Base-by-base conservation (phyloP, 2,888 invertebrate species). In the Drosophila ustulata region DNA sequence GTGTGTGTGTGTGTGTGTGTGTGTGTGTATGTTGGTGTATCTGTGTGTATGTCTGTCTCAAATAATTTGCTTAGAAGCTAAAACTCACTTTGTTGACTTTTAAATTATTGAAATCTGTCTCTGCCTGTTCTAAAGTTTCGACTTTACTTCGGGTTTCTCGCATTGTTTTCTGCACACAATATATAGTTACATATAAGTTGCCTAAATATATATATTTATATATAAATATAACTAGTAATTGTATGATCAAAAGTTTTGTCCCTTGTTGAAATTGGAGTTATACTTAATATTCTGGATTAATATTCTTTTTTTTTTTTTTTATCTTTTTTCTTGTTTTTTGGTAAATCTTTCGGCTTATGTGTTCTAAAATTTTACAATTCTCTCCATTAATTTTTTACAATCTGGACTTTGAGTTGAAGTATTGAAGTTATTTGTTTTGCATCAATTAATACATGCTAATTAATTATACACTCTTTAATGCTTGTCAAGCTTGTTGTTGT, bases 181-280 rank as follows among this genome's bases (percentile, higher is more conserved):
- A 66, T 71, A 68, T 56, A 57, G 46, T 62, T 66, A 49, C 18
- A 47, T 46, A 47, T 47, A 47, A 23, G 28, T 53, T 45, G 56
- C 45, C 57, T 69, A 57, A 62, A 58, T 63, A 52, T 73, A 82
- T 69, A 64, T 53, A 70, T 53, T 39, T 65, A 67, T 67, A 41
- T 59, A 43, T 56, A 63, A 46, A 61, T 69, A 77, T 80, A 68
- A 65, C 66, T 84, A 75, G 65, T 68, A 81, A 81, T 73, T 77
- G 66, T 63, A 59, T 72, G 74, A 71, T 70, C 81, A 83, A 83
- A 83, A 72, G 75, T 80, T 50, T 66, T 75, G 72, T 87, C 82
- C 84, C 82, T 82, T 87, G 84, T 87, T 81, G 85, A 84, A 83
- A 78, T 81, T 82, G 82, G 85, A 87, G 73, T 82, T 87, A 56